Evolutionary conservation across 2,113 vertebrate species (phyloP).

Genomic region (Pteruthius melanotis): DNA sequence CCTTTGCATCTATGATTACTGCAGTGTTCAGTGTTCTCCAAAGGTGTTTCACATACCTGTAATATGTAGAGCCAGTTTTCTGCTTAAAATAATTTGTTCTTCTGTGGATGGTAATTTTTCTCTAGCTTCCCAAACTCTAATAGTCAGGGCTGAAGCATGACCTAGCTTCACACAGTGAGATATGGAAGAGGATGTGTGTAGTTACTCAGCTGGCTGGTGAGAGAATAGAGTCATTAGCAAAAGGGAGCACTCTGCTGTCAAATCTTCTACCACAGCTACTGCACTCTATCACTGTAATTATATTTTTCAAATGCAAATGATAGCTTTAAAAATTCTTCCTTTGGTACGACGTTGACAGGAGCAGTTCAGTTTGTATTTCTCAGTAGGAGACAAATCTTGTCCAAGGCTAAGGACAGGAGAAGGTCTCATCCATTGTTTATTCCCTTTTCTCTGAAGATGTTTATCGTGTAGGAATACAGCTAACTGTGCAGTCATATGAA

Average conservation of each 20-base stretch:
- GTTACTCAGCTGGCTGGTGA: background rate
- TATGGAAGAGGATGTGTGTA: background rate
- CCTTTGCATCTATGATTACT: background rate
- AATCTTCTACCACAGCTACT: background rate
- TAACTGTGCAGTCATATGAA: background rate
- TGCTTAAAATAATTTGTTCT: background rate
- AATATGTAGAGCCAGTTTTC: background rate
- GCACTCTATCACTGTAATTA: background rate
- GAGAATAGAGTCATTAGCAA: background rate
- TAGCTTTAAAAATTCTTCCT: slow-evolving; percentile 11
- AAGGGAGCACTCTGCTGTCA: slow-evolving; percentile 15
- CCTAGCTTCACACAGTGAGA: background rate
- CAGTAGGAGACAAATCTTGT: background rate
- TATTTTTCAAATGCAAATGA: slow-evolving; percentile 42
- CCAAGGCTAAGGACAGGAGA: background rate
- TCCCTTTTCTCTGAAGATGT: background rate
- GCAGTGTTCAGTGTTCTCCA: background rate
- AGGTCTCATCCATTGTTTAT: background rate
- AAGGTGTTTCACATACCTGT: background rate
- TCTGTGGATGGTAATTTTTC: background rate
- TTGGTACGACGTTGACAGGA: background rate
- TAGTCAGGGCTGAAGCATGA: background rate
- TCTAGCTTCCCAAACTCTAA: background rate
- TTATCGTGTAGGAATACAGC: background rate
- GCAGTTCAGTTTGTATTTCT: background rate